Percentiles rank a stretch among this genome's conserved stretches.
Evolutionary conservation across 2,113 vertebrate species (phyloP).

Genomic region (Sphaerodactylus townsendi): DNA sequence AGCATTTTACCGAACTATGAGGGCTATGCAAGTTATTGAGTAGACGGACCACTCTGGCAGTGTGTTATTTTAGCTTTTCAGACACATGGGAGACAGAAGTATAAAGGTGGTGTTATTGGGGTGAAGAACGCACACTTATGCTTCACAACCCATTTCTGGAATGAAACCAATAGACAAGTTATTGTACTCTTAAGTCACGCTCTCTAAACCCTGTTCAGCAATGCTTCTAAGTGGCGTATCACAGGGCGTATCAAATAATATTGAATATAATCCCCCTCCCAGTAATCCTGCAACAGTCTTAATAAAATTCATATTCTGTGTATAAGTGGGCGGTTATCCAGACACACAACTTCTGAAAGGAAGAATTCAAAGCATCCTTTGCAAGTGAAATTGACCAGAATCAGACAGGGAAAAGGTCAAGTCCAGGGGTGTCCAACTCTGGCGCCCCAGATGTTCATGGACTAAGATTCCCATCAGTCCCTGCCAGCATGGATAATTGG

Average conservation of each 20-base stretch:
- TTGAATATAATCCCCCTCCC: not conserved
- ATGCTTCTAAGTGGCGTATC: not conserved
- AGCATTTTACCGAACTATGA: not conserved
- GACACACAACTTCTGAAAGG: not conserved
- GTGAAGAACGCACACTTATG: not conserved
- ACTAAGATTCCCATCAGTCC: no score
- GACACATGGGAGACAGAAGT: not conserved
- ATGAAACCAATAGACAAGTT: not conserved
- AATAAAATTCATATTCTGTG: not conserved
- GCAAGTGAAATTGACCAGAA: not conserved
- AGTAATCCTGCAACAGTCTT: not conserved
- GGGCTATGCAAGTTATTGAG: not conserved
- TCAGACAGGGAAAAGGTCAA: no score
- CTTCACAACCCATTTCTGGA: not conserved
- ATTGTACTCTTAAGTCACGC: not conserved
- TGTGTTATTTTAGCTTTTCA: not conserved
- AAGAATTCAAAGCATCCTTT: no score
- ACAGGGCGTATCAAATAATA: not conserved
- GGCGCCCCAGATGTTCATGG: no score
- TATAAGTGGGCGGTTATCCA: not conserved
- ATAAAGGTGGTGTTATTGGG: not conserved
- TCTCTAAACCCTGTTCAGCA: not conserved
- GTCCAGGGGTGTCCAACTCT: no score
- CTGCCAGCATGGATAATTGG: no score
- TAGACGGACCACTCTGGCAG: not conserved